phyloP scores from a whole-genome alignment of 2,113 vertebrate genomes.

The Oreocharis arfaki region DNA sequence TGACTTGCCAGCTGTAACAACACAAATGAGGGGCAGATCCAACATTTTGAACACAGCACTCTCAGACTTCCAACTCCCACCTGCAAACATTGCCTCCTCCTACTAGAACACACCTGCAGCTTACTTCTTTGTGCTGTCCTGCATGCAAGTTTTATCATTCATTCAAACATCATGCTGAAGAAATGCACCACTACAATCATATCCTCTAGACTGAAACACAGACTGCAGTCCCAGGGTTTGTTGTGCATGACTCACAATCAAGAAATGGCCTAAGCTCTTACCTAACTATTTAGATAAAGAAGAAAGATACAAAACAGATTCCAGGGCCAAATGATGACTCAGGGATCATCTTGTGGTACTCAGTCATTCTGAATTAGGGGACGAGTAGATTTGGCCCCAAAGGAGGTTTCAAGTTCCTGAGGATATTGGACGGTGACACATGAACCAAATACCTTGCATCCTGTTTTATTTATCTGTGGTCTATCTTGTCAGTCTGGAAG shows the following conservation, averaged over 20 bases:
- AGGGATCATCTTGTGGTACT: not conserved
- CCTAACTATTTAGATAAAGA: not conserved
- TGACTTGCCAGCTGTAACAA: not conserved
- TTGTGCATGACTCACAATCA: not conserved
- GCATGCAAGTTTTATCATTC: not conserved
- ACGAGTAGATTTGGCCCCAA: not conserved
- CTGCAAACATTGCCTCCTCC: not conserved
- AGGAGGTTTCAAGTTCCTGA: not conserved
- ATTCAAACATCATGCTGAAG: not conserved
- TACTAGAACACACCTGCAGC: not conserved
- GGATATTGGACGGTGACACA: not conserved
- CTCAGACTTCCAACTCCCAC: not conserved
- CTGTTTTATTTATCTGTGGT: not conserved
- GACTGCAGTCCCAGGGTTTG: not conserved
- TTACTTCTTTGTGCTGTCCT: not conserved
- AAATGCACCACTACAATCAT: not conserved
- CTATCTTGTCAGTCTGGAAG: not conserved
- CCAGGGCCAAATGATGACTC: not conserved
- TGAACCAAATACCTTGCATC: not conserved
- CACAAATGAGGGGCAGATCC: fast-evolving
- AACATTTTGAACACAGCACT: not conserved
- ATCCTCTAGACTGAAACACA: not conserved
- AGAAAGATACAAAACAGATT: not conserved
- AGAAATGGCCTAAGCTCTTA: not conserved
- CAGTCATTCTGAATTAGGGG: not conserved